These are phyloP conservation scores for Dasyornis broadbenti DNA, from an alignment of 2,113 vertebrate genomes.

Conservation along the genomic window DNA sequence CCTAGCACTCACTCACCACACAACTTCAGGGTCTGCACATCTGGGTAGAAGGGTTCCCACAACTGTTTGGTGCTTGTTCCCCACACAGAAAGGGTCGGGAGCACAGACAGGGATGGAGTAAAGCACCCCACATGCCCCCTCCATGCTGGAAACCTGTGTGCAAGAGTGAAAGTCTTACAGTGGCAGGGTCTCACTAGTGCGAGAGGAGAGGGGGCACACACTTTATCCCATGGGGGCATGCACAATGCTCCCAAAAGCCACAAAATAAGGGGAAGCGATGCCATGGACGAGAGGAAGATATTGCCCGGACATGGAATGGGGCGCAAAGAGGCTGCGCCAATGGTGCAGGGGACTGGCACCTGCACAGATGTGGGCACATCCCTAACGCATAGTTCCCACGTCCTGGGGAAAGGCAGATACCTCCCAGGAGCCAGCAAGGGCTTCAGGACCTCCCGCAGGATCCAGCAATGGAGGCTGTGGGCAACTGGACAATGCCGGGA, in stretches of 20 bases:
- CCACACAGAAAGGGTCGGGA: no score
- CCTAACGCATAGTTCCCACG: rapidly evolving
- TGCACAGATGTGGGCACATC: no score
- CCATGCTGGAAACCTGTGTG: not conserved
- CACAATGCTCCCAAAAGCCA: not conserved
- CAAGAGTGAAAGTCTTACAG: not conserved
- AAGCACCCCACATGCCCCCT: not conserved
- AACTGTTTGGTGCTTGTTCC: not conserved
- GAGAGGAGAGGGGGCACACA: rapidly evolving
- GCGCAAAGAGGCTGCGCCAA: no score
- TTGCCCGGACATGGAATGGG: not conserved
- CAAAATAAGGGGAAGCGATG: not conserved
- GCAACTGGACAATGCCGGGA: not conserved
- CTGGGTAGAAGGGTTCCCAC: not conserved
- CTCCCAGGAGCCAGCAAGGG: not conserved
- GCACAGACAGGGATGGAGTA: not conserved
- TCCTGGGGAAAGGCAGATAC: not conserved
- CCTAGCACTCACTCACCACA: not conserved
- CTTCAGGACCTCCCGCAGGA: not conserved
- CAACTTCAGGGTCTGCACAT: not conserved
- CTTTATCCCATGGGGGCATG: not conserved
- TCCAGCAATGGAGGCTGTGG: not conserved
- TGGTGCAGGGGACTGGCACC: no score
- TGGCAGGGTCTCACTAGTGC: rapidly evolving
- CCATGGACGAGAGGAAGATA: rapidly evolving